A percentile compares a stretch with the other conserved stretches of the same genome.
These are phyloP conservation scores for Amphiprion clarkii DNA, from an alignment of 2,797 vertebrate species.

Conservation along the genomic window DNA sequence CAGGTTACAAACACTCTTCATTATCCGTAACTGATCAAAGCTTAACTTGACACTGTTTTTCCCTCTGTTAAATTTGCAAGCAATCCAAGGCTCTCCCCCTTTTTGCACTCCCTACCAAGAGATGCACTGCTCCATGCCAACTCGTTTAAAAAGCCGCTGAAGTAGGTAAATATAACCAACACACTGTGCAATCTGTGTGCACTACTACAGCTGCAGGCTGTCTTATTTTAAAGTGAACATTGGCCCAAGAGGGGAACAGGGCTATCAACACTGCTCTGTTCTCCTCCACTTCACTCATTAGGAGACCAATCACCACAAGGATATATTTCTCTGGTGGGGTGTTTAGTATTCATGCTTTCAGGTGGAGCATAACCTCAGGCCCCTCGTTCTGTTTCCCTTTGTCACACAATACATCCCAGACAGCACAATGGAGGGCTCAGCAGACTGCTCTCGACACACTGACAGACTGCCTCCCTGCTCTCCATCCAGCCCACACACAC, in stretches of 20 bases:
- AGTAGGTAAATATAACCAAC: slow-evolving; percentile 73
- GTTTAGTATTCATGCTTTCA: slow-evolving; percentile 71
- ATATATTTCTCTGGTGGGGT: slow-evolving; percentile 34
- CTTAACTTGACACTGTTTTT: slow-evolving; percentile 13
- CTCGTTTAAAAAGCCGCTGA: slow-evolving; percentile 65
- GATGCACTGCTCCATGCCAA: slow-evolving; percentile 48
- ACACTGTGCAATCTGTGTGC: slow-evolving; percentile 72
- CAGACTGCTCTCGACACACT: slow-evolving; percentile 68
- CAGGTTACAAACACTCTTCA: slow-evolving; percentile 43
- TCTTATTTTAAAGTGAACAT: slow-evolving; percentile 44
- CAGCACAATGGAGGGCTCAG: slow-evolving; percentile 72
- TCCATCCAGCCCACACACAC: slow-evolving; percentile 49
- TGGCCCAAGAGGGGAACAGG: slow-evolving; percentile 13
- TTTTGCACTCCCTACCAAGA: slow-evolving; percentile 23
- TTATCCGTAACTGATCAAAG: slow-evolving; percentile 53
- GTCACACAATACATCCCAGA: slow-evolving; percentile 70
- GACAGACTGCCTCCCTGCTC: slow-evolving; percentile 71
- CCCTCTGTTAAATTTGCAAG: slow-evolving; percentile 17
- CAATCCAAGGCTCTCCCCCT: not conserved
- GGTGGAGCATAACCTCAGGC: slow-evolving; percentile 69
- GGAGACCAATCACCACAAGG: slow-evolving; percentile 21
- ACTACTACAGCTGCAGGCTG: slow-evolving; percentile 56
- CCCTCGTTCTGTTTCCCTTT: slow-evolving; percentile 61
- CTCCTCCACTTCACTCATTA: slow-evolving; percentile 37
- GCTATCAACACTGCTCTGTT: slow-evolving; percentile 22